Evolutionary conservation across 1,140 invertebrate genomes (phyloP), one percentile per base, ranked within the genome.

Genomic region (Vanessa tameamea): DNA sequence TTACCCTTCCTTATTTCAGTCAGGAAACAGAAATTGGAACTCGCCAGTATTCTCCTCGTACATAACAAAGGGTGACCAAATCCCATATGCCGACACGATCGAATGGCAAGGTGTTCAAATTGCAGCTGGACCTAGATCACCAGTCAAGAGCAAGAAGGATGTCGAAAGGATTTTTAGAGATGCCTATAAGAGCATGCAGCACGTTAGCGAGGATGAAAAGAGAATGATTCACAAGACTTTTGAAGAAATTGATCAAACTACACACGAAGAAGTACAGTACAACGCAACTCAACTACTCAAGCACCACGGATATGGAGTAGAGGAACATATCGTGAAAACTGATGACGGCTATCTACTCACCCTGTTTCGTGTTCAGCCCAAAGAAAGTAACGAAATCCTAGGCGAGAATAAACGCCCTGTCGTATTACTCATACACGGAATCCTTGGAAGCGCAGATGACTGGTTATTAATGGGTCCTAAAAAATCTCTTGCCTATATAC

Each of bases 381-480:
- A 50, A 47, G 50, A 74, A 7, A 11, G 26, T 20, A 6, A 57
- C n/a, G 15, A 59, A 14, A 55, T 20, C 59, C 15, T 61, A 37
- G 23, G 61, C 31, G 72, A 50, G 64, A 83, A 57, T 13, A 61
- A 75, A 12, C 71, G 72, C 11, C 87, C 86, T 15, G 93, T 93
- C 2, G 94, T 95, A 1, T 93, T 95, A 69, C 78, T 96, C 15
- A 95, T 96, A 91, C 96, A 96, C 83, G 96, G 95, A 15, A 79
- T 96, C 2, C 82, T 95, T 8, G 94, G 93, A n/a, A 94, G 94
- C 71, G 94, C 95, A 14, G 92, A 94, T 16, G 95, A 95, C 83
- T 96, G 93, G 92, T 83, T 95, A 3, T 78, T 95, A 9, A 93
- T 93, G 84, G 92, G 94, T 47, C 93, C 94, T 0, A 78, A 92